Evolutionary conservation across 2,113 vertebrate genomes (phyloP), one percentile per base, ranked within the genome.

Genomic region (Parus major): DNA sequence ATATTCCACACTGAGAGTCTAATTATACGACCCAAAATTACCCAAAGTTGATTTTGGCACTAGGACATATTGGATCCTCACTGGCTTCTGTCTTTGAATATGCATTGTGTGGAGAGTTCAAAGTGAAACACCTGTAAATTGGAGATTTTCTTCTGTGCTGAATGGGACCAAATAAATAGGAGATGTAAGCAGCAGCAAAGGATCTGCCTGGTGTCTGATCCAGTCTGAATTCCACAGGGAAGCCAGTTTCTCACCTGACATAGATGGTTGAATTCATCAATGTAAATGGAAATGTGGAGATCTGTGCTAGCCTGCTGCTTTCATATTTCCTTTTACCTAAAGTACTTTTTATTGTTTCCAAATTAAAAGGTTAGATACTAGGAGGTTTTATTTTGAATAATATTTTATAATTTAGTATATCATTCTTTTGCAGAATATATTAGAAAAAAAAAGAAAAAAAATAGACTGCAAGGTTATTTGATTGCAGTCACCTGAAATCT

Each of bases 21-120:
- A 94, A 93, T 85, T 88, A 64, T 59, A 65, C 73, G 66, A 85
- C 56, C 29, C 25, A 71, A 87, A 94, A 57, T 75, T 82, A 80
- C 39, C 15, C 42, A 20, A 56, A 82, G 42, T 92, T 91, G 53
- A 57, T 90, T 92, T 93, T 92, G 17, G n/a, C 56, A 11, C 46
- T 47, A 49, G 35, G 70, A 46, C 12, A 4, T 47, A 11, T 3
- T 76, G 39, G 39, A 57, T 93, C 46, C 9, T 72, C 24, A 36
- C 22, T 72, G 69, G 53, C 46, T 92, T 91, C 44, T 78, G 52
- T 63, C 56, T 89, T 88, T 77, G 47, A 60, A 63, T 82, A 63
- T 47, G 19, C 21, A 5, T 25, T 84, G 9, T 39, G 44, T 83
- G 25, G 81, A 55, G 50, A 69, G 18, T 64, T 49, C 22, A 53